phyloP scores from a whole-genome alignment of 2,797 vertebrate genomes.

The Tokudaia tokunoshimensis region DNA sequence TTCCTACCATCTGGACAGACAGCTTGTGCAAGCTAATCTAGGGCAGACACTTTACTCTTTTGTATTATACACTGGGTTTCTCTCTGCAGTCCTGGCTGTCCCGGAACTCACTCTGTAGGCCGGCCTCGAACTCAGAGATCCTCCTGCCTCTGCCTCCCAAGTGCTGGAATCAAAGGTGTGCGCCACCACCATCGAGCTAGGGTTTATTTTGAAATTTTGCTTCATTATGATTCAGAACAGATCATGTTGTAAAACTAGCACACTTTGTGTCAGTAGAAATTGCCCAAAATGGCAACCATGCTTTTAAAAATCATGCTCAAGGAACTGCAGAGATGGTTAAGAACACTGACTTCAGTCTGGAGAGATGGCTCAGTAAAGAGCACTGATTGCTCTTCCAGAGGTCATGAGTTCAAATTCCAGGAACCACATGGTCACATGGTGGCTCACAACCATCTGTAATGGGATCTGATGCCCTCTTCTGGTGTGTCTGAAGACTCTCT shows the following conservation, averaged over 20 bases:
- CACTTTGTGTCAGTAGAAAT: conserved; percentile 34
- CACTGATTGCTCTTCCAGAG: no score
- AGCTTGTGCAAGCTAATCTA: background rate
- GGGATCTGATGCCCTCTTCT: no score
- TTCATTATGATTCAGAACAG: conserved; percentile 42
- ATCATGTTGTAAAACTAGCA: background rate
- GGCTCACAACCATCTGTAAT: background rate
- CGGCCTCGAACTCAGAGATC: background rate
- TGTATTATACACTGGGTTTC: background rate
- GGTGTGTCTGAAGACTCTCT: no score
- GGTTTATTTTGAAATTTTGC: conserved; percentile 23
- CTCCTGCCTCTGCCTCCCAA: background rate
- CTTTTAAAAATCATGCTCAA: conserved; percentile 55
- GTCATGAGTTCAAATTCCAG: background rate
- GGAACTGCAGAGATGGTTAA: background rate
- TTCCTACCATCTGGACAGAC: conserved; percentile 57
- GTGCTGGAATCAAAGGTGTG: background rate
- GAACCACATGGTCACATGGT: background rate
- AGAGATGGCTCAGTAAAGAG: no score
- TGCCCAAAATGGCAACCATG: background rate
- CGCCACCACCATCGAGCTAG: background rate
- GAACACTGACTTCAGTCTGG: background rate
- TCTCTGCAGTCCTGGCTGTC: background rate
- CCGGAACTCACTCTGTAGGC: background rate
- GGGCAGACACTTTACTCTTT: conserved; percentile 36